Evolutionary conservation across 2,888 invertebrate species (phyloP), one percentile per base, ranked within the genome.

Genomic region (Cylloceria caligata): DNA sequence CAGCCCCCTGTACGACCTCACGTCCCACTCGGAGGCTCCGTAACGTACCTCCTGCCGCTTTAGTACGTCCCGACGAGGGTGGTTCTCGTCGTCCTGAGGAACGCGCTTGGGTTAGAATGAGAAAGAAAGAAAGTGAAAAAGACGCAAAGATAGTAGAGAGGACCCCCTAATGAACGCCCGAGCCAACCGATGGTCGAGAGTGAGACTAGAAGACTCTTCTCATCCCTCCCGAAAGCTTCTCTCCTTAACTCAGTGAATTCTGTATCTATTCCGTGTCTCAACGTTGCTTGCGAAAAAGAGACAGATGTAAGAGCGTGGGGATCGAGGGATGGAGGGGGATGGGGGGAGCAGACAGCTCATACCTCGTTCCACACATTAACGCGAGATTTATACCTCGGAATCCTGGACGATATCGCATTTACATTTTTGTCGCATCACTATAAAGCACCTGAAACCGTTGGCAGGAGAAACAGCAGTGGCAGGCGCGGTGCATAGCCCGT

Each of bases 381-480:
- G 88, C 88, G 88, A 91, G 92, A 92, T 92, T 92, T 92, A 92
- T 91, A 88, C 89, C 88, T 82, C 86, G 87, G 88, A 90, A 90
- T 91, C 88, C 89, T 84, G 88, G 88, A 88, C 89, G 92, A 91
- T 90, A 90, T 91, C 91, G 89, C 91, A 92, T 92, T 92, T 92
- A 91, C 92, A 92, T 92, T 92, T 92, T 92, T 92, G 90, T 91
- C 91, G 90, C 90, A 91, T 91, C 91, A 90, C 91, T 91, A 91
- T 91, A 91, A 92, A 91, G 89, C 87, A 90, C 88, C 87, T 86
- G 69, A 73, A 81, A 80, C 72, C 76, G 67, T 57, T 49, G 71
- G 74, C 80, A 65, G 42, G 67, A 71, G 71, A 21, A 34, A 45
- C 80, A 64, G 68, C 36, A 19, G 27, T 68, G 30, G n/a, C 71